A percentile compares a stretch with the other conserved stretches of the same genome.
These are phyloP conservation scores for Lophochroa leadbeateri DNA, from an alignment of 2,113 vertebrate genomes.

Conservation along the genomic window DNA sequence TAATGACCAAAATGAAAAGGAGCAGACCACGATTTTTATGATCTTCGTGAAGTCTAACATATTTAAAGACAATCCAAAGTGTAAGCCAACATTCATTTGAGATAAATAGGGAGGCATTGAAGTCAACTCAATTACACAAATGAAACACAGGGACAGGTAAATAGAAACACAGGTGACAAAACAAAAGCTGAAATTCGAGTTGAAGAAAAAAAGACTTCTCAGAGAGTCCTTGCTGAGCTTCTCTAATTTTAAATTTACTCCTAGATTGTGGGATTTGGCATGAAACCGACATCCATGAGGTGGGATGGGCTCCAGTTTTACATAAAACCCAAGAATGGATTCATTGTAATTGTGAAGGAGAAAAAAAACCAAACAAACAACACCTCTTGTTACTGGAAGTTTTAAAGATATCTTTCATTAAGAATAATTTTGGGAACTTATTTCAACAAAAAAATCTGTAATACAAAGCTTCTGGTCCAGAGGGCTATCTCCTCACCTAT, in stretches of 20 bases:
- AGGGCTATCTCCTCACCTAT: neutral
- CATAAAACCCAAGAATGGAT: constrained; percentile 33
- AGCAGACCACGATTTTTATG: neutral
- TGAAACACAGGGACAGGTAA: neutral
- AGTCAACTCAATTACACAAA: neutral
- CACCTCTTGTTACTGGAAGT: neutral
- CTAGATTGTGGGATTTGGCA: neutral
- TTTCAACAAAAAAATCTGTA: constrained; percentile 44
- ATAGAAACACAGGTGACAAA: neutral
- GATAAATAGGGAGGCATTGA: neutral
- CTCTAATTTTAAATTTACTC: neutral
- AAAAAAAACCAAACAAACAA: neutral
- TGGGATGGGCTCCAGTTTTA: neutral
- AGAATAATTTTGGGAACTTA: constrained; percentile 20
- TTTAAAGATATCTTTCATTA: constrained; percentile 39
- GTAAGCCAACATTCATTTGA: neutral
- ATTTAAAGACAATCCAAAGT: neutral
- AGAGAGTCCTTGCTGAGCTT: neutral
- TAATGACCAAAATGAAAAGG: neutral
- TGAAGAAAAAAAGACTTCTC: neutral
- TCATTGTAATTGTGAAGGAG: constrained; percentile 24
- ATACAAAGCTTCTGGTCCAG: neutral
- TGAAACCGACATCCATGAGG: neutral
- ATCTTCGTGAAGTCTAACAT: neutral
- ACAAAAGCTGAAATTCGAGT: neutral